These are phyloP conservation scores for Zosterops pallidus DNA, from an alignment of 2,113 vertebrate genomes.

Conservation along the genomic window DNA sequence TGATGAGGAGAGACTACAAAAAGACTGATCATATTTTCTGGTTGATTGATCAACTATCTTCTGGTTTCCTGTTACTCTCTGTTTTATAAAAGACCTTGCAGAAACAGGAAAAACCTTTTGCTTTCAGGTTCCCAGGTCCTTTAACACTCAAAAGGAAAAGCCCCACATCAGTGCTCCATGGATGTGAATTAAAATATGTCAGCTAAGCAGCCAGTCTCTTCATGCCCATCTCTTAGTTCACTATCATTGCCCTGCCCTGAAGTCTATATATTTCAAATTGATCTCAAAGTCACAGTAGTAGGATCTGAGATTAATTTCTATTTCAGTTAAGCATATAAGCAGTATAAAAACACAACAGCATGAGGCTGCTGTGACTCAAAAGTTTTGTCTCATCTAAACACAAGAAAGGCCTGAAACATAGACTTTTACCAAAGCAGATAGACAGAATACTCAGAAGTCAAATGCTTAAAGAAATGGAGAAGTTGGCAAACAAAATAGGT, in stretches of 20 bases:
- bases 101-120: neutral
- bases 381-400: neutral
- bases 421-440: neutral
- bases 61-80: neutral
- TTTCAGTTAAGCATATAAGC: neutral
- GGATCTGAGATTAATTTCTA: neutral
- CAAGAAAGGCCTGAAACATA: neutral
- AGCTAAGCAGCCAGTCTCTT: neutral
- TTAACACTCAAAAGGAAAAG: neutral
- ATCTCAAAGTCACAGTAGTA: neutral
- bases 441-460: neutral
- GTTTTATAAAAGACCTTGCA: neutral
- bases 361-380: neutral
- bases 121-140: neutral
- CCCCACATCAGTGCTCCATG: neutral
- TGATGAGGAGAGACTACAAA: neutral
- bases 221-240: neutral
- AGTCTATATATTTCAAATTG: neutral
- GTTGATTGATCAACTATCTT: neutral
- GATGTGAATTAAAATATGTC: neutral
- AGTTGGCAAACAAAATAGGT: neutral
- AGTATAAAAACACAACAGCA: neutral
- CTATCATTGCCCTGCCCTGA: neutral
- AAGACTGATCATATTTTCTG: fast-evolving
- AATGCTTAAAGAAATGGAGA: neutral